phyloP scores from a whole-genome alignment of 30 jellyfish, hydroid and myxozoan species.

The Hydra vulgaris region DNA sequence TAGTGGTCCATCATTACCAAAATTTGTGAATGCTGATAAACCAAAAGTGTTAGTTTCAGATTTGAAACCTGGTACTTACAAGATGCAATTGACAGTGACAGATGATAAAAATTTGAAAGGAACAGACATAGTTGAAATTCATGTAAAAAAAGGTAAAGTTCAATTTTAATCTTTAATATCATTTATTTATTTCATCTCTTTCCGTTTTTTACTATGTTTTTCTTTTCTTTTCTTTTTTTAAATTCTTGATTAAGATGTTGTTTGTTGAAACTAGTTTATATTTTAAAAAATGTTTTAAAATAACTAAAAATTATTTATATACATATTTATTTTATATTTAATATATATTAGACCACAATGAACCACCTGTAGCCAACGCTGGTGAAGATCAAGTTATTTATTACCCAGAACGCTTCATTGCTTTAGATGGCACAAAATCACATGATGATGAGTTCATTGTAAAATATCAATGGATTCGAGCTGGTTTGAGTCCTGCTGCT shows the following conservation, averaged over 20 bases:
- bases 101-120: constrained; percentile 66
- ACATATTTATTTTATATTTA: background rate
- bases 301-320: background rate
- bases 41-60: constrained; percentile 59
- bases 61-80: constrained; percentile 64
- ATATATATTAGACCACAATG: constrained; percentile 41
- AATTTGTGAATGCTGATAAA: constrained; percentile 43
- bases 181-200: background rate
- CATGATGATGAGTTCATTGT: constrained; percentile 69
- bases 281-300: background rate
- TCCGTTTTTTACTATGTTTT: background rate
- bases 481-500: constrained; percentile 98
- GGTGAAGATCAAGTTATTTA: constrained; percentile 52
- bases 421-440: constrained; percentile 89
- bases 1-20: constrained; percentile 80
- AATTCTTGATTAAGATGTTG: background rate
- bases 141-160: constrained; percentile 73
- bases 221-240: too few relatives aligned
- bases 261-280: too few relatives aligned
- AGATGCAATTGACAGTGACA: constrained; percentile 58
- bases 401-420: constrained; percentile 68
- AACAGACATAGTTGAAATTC: constrained; percentile 71
- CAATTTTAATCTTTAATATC: background rate
- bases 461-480: constrained; percentile 79
- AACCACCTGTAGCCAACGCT: constrained; percentile 85